Conservation (phyloP, 1,140 invertebrate genomes). For the Rhagoletis pomonella region DNA sequence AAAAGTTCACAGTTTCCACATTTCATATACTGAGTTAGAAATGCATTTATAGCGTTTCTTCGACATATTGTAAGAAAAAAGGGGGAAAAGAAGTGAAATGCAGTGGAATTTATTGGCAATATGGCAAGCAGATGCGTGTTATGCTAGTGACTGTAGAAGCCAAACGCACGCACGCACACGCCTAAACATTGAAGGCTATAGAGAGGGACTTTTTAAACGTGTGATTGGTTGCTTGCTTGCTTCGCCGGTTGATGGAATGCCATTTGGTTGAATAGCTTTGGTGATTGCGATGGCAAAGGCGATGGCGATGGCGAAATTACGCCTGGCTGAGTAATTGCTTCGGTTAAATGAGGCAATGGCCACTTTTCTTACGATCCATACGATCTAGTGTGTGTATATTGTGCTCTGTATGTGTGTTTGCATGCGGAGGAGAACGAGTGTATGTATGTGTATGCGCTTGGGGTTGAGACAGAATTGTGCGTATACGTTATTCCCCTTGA, state of each 20-base stretch:
- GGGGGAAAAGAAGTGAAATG: neutral
- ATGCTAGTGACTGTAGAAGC: neutral
- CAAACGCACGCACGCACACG: neutral
- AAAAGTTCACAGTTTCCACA: neutral
- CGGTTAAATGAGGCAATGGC: conserved; percentile 43
- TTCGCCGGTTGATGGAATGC: conserved; percentile 16
- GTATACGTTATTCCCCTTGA: neutral
- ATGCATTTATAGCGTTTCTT: conserved; percentile 6
- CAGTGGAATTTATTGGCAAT: neutral
- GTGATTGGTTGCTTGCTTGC: neutral
- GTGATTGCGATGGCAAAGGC: neutral
- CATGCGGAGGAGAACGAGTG: too few relatives aligned
- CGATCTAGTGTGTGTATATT: too few relatives aligned
- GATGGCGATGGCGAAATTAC: conserved; percentile 37
- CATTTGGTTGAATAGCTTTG: conserved; percentile 47
- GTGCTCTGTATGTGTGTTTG: neutral
- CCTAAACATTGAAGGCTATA: neutral
- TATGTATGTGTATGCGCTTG: neutral
- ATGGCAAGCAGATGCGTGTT: neutral
- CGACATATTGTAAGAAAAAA: neutral
- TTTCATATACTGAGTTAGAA: conserved; percentile 20
- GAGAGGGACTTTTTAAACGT: too few relatives aligned
- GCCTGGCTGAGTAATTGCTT: conserved; percentile 34
- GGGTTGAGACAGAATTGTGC: neutral
- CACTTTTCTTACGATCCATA: conserved; percentile 28